Percentiles rank a stretch among this genome's conserved stretches.
phyloP scores from a whole-genome alignment of 1,140 invertebrate genomes.

The Rhyzopertha dominica region DNA sequence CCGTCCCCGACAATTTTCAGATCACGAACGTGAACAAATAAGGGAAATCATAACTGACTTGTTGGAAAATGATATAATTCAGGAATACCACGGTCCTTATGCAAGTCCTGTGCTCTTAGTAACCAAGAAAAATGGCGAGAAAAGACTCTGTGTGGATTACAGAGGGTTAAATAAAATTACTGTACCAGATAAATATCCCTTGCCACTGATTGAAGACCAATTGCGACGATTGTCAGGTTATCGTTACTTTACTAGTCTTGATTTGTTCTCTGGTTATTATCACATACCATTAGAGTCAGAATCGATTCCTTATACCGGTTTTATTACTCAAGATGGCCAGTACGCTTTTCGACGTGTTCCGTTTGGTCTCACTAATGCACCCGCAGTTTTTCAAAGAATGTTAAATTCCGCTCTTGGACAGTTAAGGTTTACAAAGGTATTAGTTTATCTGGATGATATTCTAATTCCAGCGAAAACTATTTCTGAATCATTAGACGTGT shows the following conservation, averaged over 20 bases:
- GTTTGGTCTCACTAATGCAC: constrained; percentile 28
- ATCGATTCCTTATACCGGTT: constrained; percentile 26
- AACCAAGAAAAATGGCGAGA: constrained; percentile 31
- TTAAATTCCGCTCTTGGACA: constrained; percentile 18
- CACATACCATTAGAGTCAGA: constrained; percentile 33
- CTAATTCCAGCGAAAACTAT: constrained; percentile 25
- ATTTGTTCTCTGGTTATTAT: constrained; percentile 29
- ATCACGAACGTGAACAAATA: constrained; percentile 18
- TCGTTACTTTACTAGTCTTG: constrained; percentile 32
- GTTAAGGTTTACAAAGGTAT: constrained; percentile 19
- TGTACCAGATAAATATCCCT: constrained; percentile 27
- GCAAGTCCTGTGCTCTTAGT: constrained; percentile 24
- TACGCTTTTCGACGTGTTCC: constrained; percentile 30
- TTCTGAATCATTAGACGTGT: neutral
- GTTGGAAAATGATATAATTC: constrained; percentile 18
- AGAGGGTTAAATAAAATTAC: constrained; percentile 30
- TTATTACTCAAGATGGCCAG: constrained; percentile 26
- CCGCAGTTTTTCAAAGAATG: constrained; percentile 22
- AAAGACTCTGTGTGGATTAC: constrained; percentile 34
- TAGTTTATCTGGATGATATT: constrained; percentile 38
- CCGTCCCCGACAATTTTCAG: constrained; percentile 19
- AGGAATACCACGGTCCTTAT: constrained; percentile 28
- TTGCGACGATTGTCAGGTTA: constrained; percentile 40
- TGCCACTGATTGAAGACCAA: constrained; percentile 36
- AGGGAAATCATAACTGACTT: constrained; percentile 24